phyloP scores from a whole-genome alignment of 1,140 invertebrate species.

The Plectus sambesii region DNA sequence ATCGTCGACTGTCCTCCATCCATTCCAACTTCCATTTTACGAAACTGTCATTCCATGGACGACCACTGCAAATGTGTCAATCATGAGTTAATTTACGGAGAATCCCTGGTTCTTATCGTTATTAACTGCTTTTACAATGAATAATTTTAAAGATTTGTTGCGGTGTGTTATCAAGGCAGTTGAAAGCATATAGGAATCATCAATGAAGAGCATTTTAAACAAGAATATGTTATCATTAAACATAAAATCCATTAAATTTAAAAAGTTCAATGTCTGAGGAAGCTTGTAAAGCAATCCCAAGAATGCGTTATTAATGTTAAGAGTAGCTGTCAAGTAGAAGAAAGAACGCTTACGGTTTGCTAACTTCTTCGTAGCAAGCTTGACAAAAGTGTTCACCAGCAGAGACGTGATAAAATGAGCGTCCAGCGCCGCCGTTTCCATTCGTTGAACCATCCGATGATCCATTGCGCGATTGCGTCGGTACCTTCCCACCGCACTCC shows the following conservation, averaged over 20 bases:
- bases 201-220: too few species aligned
- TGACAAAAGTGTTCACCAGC: slow-evolving; percentile 32
- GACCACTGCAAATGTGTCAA: slow-evolving; percentile 32
- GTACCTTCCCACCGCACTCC: slow-evolving; percentile 1
- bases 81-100: too few species aligned
- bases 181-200: slow-evolving; percentile 1
- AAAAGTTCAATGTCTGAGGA: not conserved
- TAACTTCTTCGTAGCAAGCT: slow-evolving; percentile 32
- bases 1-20: slow-evolving; percentile 27
- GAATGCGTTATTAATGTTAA: slow-evolving; percentile 2
- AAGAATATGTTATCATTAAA: not conserved
- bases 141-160: too few species aligned
- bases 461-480: not conserved
- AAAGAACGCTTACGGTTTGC: slow-evolving; percentile 22
- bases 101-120: too few species aligned
- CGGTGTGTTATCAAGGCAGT: too few species aligned
- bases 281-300: too few species aligned
- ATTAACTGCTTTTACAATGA: too few species aligned
- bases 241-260: slow-evolving; percentile 3
- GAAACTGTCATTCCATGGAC: slow-evolving; percentile 20
- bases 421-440: not conserved
- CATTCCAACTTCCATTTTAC: slow-evolving; percentile 30
- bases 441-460: not conserved
- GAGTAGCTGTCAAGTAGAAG: not conserved
- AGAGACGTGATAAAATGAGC: slow-evolving; percentile 29